Evolutionary conservation across 2,797 vertebrate species (phyloP).

Genomic region (Neomorphus geoffroyi): DNA sequence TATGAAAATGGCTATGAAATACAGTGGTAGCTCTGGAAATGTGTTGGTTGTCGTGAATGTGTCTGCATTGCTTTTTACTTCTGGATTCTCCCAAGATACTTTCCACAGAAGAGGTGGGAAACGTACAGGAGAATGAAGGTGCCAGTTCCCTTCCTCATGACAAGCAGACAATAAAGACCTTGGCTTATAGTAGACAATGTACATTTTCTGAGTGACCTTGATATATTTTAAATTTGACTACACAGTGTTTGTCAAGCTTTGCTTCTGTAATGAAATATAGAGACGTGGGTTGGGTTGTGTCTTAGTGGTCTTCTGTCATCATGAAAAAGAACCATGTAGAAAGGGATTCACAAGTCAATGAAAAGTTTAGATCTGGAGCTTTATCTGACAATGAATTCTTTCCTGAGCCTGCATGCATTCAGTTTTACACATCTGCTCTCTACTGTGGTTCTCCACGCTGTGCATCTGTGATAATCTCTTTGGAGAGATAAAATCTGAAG

Average conservation of each 20-base stretch:
- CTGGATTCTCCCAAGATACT: neutral
- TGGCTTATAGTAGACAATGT: neutral
- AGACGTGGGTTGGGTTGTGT: neutral
- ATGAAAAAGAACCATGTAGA: neutral
- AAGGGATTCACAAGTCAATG: neutral
- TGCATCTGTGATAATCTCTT: too few species aligned
- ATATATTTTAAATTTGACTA: neutral
- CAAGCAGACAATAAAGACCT: neutral
- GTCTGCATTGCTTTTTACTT: neutral
- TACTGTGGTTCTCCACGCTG: neutral
- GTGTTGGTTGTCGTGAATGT: neutral
- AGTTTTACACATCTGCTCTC: neutral
- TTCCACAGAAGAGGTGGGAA: neutral
- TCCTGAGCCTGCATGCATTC: neutral
- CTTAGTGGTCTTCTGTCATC: neutral
- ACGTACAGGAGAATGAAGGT: neutral
- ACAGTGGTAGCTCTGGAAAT: neutral
- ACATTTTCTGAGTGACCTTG: neutral
- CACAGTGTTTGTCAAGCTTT: neutral
- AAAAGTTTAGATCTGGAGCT: neutral
- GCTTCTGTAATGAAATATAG: neutral
- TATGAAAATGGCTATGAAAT: neutral
- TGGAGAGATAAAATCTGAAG: neutral
- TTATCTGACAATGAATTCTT: neutral
- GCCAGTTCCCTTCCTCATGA: neutral